Base-by-base conservation (phyloP, 2,797 vertebrate species). In the Amniataba percoides region DNA sequence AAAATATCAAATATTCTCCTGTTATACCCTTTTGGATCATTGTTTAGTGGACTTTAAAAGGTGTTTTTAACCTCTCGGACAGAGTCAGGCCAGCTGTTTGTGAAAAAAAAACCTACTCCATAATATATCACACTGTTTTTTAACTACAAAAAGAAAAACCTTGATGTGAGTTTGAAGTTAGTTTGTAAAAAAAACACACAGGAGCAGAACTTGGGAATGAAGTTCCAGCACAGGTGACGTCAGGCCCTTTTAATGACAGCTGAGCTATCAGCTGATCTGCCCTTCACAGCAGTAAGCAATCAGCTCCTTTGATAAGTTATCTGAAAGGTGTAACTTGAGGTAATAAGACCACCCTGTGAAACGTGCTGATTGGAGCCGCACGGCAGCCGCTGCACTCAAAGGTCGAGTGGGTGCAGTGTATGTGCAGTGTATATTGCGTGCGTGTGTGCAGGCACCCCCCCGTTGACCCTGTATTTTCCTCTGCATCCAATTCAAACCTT, bases 261-360 rank as follows among this genome's bases (percentile, higher is more conserved):
- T 15, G 39, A 40, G 16, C 34, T 48, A 82, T 77, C 63, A 18
- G 56, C 65, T 0, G n/a, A 78, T 84, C 72, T 61, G 46, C 55
- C 52, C 39, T 70, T 42, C 53, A 60, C 88, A 88, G 89, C 66
- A 81, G 88, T 27, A 34, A 88, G 59, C 76, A 89, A 79, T 90
- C 67, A 73, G 66, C 74, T 57, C n/a, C 68, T 74, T 55, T 80
- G 88, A 92, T 91, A 89, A 12, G 34, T 74, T 92, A 93, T 92
- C 92, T 67, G 67, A 75, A 74, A 74, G 77, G 62, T 84, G 77
- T 84, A 73, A 87, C 77, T 78, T 46, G 19, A 43, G 56, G 67
- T 70, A 91, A 83, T 80, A 80, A 84, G 90, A 86, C 92, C 92
- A 92, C 90, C 90, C 73, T 71, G 83, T 78, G 56, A 80, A 88